Evolutionary conservation across 2,797 vertebrate genomes (phyloP).

Genomic region (Cynopterus sphinx): DNA sequence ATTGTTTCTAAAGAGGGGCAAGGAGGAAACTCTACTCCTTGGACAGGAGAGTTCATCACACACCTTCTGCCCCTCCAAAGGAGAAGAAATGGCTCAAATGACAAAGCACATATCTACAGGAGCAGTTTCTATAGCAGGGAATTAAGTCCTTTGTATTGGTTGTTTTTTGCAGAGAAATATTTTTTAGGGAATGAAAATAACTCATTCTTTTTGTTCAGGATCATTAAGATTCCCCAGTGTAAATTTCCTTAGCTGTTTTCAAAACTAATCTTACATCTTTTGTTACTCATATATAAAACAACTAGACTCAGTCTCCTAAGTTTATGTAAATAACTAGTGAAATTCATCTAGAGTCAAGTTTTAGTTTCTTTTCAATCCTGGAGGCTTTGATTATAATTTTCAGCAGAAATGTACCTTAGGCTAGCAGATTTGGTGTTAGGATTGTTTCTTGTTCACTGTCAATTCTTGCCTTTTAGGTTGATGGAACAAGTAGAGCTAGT

Average conservation of each 20-base stretch:
- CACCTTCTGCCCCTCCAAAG: not conserved
- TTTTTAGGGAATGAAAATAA: constrained; percentile 8
- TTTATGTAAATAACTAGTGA: not conserved
- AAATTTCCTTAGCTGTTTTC: not conserved
- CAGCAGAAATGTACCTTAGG: not conserved
- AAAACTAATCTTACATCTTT: not conserved
- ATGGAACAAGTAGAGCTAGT: not conserved
- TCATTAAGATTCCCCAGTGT: not conserved
- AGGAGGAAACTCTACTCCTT: not conserved
- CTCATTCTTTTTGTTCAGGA: not conserved
- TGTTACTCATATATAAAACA: not conserved
- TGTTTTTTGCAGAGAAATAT: not conserved
- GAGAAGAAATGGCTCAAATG: constrained; percentile 6
- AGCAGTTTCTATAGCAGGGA: not conserved
- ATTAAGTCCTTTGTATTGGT: not conserved
- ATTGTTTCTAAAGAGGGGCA: not conserved
- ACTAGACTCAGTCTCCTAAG: not conserved
- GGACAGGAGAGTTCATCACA: not conserved
- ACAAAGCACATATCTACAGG: not conserved
- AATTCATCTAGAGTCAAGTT: not conserved
- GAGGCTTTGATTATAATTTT: not conserved
- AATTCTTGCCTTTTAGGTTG: not conserved
- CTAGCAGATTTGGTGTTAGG: not conserved
- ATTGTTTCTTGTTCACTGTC: not conserved
- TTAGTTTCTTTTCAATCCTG: not conserved